Evolutionary conservation across 2,888 invertebrate genomes (phyloP).

Genomic region (Acrobasis repandana): DNA sequence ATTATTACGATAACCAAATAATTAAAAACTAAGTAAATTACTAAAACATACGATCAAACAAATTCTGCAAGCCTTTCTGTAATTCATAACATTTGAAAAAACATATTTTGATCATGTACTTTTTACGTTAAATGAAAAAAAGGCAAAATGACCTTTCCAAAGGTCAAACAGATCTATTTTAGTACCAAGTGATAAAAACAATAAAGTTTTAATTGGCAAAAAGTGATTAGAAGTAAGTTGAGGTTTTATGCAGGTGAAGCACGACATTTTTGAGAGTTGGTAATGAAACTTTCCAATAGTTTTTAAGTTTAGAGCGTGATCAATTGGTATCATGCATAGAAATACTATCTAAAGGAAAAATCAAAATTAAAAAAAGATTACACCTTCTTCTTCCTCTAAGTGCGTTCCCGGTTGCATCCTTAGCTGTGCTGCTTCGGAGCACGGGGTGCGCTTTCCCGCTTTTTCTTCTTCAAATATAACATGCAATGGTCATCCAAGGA

Average conservation of each 20-base stretch:
- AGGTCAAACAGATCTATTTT: background rate
- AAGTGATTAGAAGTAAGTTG: background rate
- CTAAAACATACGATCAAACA: too few relatives aligned
- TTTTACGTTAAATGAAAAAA: background rate
- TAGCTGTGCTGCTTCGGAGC: too few relatives aligned
- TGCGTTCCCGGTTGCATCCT: too few relatives aligned
- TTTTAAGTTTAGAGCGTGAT: background rate
- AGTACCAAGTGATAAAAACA: conserved; percentile 1
- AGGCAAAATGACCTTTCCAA: background rate
- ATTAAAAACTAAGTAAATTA: too few relatives aligned
- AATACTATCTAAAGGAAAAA: background rate
- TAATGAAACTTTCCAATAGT: conserved; percentile 5
- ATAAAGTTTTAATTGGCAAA: background rate
- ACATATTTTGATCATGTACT: too few relatives aligned
- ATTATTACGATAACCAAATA: too few relatives aligned
- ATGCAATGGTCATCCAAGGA: too few relatives aligned
- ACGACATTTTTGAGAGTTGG: conserved; percentile 11
- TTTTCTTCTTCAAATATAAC: too few relatives aligned
- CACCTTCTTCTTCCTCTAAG: too few relatives aligned
- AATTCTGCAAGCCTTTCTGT: too few relatives aligned
- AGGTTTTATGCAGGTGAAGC: conserved; percentile 3
- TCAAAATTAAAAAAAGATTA: background rate
- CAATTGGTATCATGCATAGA: background rate
- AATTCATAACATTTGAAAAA: too few relatives aligned
- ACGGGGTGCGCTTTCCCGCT: too few relatives aligned